These are phyloP conservation scores for Drosophila repleta DNA, from an alignment of 1,140 invertebrate genomes.

Conservation along the genomic window DNA sequence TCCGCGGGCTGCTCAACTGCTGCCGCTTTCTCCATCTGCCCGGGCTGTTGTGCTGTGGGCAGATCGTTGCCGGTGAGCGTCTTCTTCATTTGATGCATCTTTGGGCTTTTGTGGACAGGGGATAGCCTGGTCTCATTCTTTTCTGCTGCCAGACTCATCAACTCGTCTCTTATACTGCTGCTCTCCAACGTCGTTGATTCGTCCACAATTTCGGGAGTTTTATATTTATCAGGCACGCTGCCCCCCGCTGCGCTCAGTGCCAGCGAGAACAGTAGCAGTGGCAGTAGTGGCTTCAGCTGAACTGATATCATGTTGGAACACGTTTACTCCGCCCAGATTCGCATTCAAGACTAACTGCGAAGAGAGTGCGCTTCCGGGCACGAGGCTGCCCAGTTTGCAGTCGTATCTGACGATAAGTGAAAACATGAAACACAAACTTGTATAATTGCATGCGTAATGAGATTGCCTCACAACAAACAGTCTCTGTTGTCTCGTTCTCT, in stretches of 20 bases:
- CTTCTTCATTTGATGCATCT: not conserved
- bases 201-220: slow-evolving; percentile 25
- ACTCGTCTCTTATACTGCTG: not conserved
- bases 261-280: slow-evolving; percentile 23
- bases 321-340: slow-evolving; percentile 29
- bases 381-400: slow-evolving; percentile 4
- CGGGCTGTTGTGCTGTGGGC: not conserved
- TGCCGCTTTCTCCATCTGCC: not conserved
- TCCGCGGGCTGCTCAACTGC: not conserved
- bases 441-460: slow-evolving; percentile 38
- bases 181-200: not conserved
- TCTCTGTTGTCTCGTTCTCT: not conserved
- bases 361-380: slow-evolving; percentile 2
- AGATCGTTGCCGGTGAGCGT: not conserved
- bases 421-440: slow-evolving; percentile 30
- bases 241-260: slow-evolving; percentile 5
- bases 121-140: not conserved
- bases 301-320: slow-evolving; percentile 39
- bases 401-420: slow-evolving; percentile 14
- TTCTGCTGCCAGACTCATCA: not conserved
- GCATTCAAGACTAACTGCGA: slow-evolving; percentile 19
- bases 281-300: slow-evolving; percentile 12
- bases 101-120: not conserved
- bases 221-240: slow-evolving; percentile 9
- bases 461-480: slow-evolving; percentile 6